These are phyloP conservation scores for Paradisaea rubra DNA, from an alignment of 2,113 vertebrate species.

Conservation along the genomic window DNA sequence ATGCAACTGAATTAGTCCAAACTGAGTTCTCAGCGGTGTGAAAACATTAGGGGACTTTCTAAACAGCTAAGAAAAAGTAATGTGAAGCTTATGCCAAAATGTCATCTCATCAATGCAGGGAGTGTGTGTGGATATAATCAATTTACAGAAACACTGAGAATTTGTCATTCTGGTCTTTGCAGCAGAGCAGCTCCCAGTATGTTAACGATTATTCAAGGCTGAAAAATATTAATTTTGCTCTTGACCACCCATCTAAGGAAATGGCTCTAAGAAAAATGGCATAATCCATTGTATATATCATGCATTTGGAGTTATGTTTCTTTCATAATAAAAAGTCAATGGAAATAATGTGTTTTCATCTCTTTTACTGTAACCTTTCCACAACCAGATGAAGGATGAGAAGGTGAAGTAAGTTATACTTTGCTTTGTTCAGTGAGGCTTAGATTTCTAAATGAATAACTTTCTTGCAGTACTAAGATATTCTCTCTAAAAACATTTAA, in stretches of 20 bases:
- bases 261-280: background rate
- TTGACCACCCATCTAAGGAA: background rate
- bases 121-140: background rate
- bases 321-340: background rate
- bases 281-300: background rate
- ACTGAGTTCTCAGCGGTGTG: background rate
- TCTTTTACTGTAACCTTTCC: background rate
- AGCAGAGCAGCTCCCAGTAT: background rate
- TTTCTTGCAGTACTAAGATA: background rate
- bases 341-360: background rate
- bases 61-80: background rate
- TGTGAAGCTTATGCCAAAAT: background rate
- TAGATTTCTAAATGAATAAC: background rate
- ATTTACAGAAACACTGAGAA: background rate
- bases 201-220: background rate
- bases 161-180: background rate
- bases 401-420: background rate
- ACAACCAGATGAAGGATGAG: background rate
- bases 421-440: background rate
- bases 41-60: background rate
- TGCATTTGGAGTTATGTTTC: background rate
- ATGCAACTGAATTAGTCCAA: background rate
- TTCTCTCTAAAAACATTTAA: background rate
- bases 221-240: background rate
- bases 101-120: background rate